Evolutionary conservation across 2,888 invertebrate genomes (phyloP), one percentile per base, ranked within the genome.

Genomic region (Auanema freiburgensis): DNA sequence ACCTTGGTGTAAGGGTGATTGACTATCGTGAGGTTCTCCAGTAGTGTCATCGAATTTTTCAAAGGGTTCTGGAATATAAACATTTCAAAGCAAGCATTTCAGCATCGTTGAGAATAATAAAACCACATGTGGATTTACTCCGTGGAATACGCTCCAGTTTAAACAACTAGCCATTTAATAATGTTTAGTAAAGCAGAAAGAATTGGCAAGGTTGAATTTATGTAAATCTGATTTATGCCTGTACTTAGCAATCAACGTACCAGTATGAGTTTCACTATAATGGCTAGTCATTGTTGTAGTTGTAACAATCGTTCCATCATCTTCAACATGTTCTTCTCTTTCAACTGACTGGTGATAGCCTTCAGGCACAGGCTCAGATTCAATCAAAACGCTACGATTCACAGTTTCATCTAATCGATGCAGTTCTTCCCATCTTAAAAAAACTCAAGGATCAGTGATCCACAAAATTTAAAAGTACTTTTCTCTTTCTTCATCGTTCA

Each of bases 401-500:
- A 65, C 8, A 33, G 4, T 59, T n/a, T 68, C 69, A 42, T 67
- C 69, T 10, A 65, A 49, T 46, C 69, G 63, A 44, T 71, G 66
- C 40, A 73, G 63, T 25, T 69, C 69, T 42, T 73, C 63, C 73
- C 73, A 72, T 66, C 72, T 72, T 63, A 59, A 66, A 53, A 44
- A 12, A 24, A 23, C 6, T 14, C 16, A 41, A 53, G 43, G 14
- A 42, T 43, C 43, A 43, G n/a, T 12, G 43, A 43, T 11, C n/a
- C n/a, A 25, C 14, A n/a, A 2, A 42, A 43, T 16, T 44, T 21
- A 23, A 55, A 59, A 63, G 70, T 68, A 79, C 64, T 77, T 76
- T 42, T 74, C 52, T 24, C 46, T 63, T 57, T 81, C 81, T 43
- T 77, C 73, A 4, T 81, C 81, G 50, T 64, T 81, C 53, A 81